A percentile compares a stretch with the other conserved stretches of the same genome.
Conservation (phyloP, 2,113 vertebrate species). For the Hemiscyllium ocellatum region DNA sequence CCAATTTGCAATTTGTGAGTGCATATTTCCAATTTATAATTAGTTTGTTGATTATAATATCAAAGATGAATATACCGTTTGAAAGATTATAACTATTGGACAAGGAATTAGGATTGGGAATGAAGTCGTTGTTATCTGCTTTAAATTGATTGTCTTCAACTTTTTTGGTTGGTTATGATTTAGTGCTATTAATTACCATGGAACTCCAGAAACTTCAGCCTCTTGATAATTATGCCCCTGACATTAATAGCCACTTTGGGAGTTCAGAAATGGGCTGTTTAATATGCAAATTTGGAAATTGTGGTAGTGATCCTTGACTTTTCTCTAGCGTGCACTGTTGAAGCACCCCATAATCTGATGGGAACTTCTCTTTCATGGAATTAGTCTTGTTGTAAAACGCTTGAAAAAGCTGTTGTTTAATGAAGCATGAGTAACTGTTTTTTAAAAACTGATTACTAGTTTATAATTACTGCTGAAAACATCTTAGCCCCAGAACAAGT, state of each 20-base stretch:
- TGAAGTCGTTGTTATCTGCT: not conserved
- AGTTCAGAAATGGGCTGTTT: not conserved
- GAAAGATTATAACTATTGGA: not conserved
- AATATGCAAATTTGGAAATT: not conserved
- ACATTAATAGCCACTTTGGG: not conserved
- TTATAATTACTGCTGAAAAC: not conserved
- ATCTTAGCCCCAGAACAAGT: not conserved
- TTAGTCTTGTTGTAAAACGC: not conserved
- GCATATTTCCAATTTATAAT: not conserved
- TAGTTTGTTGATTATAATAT: not conserved
- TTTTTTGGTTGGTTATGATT: not conserved
- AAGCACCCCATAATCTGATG: not conserved
- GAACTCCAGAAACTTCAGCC: not conserved
- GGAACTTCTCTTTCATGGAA: not conserved
- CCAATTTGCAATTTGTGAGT: not conserved
- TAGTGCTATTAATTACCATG: not conserved
- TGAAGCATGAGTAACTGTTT: not conserved
- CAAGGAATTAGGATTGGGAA: not conserved
- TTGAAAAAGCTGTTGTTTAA: not conserved
- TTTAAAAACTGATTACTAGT: not conserved
- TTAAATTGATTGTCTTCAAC: not conserved
- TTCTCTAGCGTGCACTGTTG: not conserved
- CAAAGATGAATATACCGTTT: not conserved
- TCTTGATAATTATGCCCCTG: not conserved
- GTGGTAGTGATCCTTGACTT: not conserved